Base-by-base conservation (phyloP, 1,140 invertebrate genomes). In the Papilio polytes region DNA sequence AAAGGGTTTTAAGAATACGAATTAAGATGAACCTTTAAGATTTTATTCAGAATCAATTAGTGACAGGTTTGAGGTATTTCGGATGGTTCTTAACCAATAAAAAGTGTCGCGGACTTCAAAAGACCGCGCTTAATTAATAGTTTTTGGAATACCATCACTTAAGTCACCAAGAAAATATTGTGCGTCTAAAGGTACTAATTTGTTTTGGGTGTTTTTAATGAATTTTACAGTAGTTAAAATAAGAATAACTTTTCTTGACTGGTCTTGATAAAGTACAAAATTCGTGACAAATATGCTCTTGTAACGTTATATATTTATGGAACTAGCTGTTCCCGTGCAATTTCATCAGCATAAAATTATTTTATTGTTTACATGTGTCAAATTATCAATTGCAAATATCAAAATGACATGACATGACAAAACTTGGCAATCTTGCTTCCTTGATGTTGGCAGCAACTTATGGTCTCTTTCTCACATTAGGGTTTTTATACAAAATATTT, bases 151-250 rank as follows among this genome's bases (percentile, higher is more conserved):
- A 48, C 20, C 41, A 76, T 76, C 74, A 51, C 74, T 26, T 76
- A 46, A 46, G n/a, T 26, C 74, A 46, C n/a, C 22, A 31, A 66
- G 20, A 76, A 6, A 48, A n/a, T 48, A 18, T 20, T 26, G 72
- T 73, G 18, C 1, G 18, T 76, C 31, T 51, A 20, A 46, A 84
- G 20, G 90, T 90, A 90, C 92, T 90, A 94, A 94, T 91, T 92
- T 85, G 87, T 88, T 80, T 70, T 74, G 78, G 81, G 77, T 56
- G 82, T 66, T 85, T 85, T 87, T 87, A 89, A 92, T 91, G 87
- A 93, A 92, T 92, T 89, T 87, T 89, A 91, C 82, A 78, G 63
- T 12, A 18, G 26, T 26, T 70, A 70, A 13, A 31, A 70, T 36
- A 18, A 66, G 2, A 70, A 70, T 31, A 26, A 31, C 63, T 13